phyloP scores from a whole-genome alignment of 2,797 vertebrate genomes.

The Synaphobranchus kaupii region DNA sequence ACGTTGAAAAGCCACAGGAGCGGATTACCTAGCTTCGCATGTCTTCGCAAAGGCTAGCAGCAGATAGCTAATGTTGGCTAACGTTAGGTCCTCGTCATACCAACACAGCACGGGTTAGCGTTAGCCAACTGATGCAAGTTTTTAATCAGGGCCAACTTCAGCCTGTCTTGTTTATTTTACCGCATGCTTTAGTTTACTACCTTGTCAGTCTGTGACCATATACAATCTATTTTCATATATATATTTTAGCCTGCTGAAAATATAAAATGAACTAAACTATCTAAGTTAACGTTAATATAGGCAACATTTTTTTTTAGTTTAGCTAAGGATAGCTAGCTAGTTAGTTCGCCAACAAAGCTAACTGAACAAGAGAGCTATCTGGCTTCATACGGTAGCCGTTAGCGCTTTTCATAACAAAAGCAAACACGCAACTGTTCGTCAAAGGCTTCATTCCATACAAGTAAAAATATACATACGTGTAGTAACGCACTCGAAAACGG shows the following conservation, averaged over 20 bases:
- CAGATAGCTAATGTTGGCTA: conserved; percentile 44
- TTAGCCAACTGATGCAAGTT: conserved; percentile 7
- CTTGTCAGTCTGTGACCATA: neutral
- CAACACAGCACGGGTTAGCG: conserved; percentile 57
- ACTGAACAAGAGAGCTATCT: neutral
- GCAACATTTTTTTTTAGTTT: neutral
- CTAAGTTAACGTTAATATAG: neutral
- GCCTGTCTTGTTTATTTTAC: conserved; percentile 11
- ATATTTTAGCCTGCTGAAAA: neutral
- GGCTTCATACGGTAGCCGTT: neutral
- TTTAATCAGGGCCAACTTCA: conserved; percentile 18
- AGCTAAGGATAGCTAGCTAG: neutral
- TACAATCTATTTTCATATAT: neutral
- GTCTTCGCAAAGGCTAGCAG: conserved; percentile 19
- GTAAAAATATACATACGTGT: neutral
- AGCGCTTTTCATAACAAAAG: conserved; percentile 5
- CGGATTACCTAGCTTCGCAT: neutral
- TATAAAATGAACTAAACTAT: neutral
- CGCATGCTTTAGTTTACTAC: neutral
- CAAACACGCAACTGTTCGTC: neutral
- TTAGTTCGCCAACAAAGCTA: neutral
- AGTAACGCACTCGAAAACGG: neutral
- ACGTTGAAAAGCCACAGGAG: neutral
- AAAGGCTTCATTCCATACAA: neutral
- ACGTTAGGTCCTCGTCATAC: conserved; percentile 49